Conservation (phyloP, 2,888 invertebrate species). For the Belgica antarctica region DNA sequence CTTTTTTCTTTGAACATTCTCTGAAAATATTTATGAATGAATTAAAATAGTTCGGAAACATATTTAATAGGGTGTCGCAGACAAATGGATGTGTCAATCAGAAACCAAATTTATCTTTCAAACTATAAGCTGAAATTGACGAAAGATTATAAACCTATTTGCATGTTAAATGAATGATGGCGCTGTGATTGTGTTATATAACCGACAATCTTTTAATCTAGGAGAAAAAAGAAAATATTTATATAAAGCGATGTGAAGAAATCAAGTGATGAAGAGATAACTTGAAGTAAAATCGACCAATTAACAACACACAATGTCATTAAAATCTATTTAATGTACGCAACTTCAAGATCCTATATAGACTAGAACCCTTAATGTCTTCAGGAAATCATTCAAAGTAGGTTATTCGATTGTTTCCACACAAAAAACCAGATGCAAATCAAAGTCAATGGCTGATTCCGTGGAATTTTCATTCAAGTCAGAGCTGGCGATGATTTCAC, state of each 20-base stretch:
- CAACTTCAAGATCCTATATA: background rate
- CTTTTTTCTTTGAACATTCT: too few relatives aligned
- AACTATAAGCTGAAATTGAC: background rate
- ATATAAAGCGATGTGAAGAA: conserved; percentile 14
- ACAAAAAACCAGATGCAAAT: too few relatives aligned
- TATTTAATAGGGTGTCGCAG: background rate
- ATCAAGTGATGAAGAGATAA: background rate
- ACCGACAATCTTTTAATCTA: conserved; percentile 43
- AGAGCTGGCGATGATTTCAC: too few relatives aligned
- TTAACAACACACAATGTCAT: conserved; percentile 35
- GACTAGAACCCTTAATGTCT: background rate
- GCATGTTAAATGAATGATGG: conserved; percentile 43
- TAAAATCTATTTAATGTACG: background rate
- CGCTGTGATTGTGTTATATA: conserved; percentile 43
- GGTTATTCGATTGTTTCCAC: too few relatives aligned
- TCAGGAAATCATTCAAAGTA: too few relatives aligned
- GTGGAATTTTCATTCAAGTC: too few relatives aligned
- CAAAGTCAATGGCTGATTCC: too few relatives aligned
- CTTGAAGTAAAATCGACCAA: conserved; percentile 32
- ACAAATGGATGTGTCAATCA: too few relatives aligned
- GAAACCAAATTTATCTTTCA: conserved; percentile 4
- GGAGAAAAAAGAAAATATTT: conserved; percentile 28
- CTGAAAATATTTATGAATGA: too few relatives aligned
- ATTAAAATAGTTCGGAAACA: conserved; percentile 8
- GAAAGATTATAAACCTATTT: background rate